Conservation (phyloP, 2,797 vertebrate genomes). For the Choloepus didactylus region DNA sequence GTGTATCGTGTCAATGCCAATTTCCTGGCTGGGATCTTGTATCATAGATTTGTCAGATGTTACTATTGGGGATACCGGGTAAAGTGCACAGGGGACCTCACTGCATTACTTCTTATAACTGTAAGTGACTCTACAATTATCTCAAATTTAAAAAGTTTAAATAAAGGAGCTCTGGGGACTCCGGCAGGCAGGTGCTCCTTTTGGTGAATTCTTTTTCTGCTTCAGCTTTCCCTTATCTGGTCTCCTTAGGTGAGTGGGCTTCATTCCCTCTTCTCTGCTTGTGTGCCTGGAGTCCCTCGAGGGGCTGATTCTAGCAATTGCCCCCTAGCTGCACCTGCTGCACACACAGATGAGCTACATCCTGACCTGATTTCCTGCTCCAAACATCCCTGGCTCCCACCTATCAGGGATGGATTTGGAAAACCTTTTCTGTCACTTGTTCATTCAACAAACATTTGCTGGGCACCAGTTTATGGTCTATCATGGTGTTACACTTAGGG, state of each 20-base stretch:
- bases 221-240: neutral
- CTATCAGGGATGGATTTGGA: no score
- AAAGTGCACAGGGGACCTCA: neutral
- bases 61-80: no score
- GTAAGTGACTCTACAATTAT: neutral
- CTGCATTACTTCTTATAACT: neutral
- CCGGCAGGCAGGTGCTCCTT: no score
- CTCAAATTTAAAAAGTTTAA: neutral
- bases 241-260: neutral
- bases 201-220: no score
- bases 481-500: fast-evolving
- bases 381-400: fast-evolving
- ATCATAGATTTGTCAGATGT: fast-evolving
- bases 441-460: neutral
- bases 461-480: fast-evolving
- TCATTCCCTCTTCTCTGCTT: fast-evolving
- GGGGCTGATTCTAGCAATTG: neutral
- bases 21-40: fast-evolving
- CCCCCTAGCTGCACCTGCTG: no score
- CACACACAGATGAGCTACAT: neutral
- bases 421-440: neutral
- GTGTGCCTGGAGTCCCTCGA: neutral
- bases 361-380: neutral
- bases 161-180: neutral
- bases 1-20: neutral